Evolutionary conservation across 37 sponge, comb jelly and placozoan species (phyloP), one percentile per base, ranked within the genome.

Genomic region (Aplysina aerophoba): DNA sequence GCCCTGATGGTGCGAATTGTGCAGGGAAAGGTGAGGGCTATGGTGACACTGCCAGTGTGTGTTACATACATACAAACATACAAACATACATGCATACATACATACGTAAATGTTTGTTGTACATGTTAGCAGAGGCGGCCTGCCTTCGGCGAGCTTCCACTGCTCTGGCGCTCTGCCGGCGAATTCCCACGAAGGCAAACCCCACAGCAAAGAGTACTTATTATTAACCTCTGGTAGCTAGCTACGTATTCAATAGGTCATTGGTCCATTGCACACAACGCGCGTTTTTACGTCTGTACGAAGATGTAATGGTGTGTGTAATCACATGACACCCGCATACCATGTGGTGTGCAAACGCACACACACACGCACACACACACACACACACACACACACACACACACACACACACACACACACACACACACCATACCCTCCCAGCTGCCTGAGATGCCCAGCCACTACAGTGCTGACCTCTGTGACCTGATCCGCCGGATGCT

Each of bases 1-100:
- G 92, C 95, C 19, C 90, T 98, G 22, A 96, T 92, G 78, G 87
- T 77, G 80, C 91, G 88, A 79, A 90, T 98, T 21, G 59, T 96
- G 16, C 74, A 85, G 27, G 99, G 99, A 66, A 92, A 92, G 87
- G 91, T 91, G 41, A 57, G 86, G 8, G 8, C 3, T 44, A 8
- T 44, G 50, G 50, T 36, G 28, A n/a, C n/a, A n/a, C n/a, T n/a
- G n/a, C n/a, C n/a, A n/a, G n/a, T n/a, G n/a, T n/a, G n/a, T n/a
- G n/a, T n/a, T 73, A 11, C 12, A 12, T 59, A 22, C 54, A 60
- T 59, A 60, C 15, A 20, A 14, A 11, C 54, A n/a, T 15, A 17
- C 39, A 37, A 20, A n/a, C 8, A 19, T 11, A 83, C n/a, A 67
- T 40, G 39, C 50, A 73, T 83, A 64, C 67, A 67, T 83, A 83